Evolutionary conservation across 2,888 invertebrate species (phyloP).

Genomic region (Syrphus vitripennis): DNA sequence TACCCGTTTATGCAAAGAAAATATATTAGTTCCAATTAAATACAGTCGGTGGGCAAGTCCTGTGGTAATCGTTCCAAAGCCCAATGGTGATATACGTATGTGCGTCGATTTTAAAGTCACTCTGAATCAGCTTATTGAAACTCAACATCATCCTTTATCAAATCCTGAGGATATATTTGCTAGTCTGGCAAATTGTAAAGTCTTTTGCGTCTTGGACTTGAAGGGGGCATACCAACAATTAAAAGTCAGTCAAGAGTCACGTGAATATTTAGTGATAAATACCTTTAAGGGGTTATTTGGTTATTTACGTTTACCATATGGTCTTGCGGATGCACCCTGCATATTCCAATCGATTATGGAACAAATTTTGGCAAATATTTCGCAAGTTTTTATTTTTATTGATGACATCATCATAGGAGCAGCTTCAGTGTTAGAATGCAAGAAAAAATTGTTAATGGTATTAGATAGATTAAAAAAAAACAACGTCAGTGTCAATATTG

Average conservation of each 20-base stretch:
- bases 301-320: constrained; percentile 73
- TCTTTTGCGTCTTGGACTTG: constrained; percentile 72
- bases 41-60: constrained; percentile 74
- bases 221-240: constrained; percentile 77
- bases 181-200: constrained; percentile 51
- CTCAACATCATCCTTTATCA: constrained; percentile 72
- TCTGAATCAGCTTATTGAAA: constrained; percentile 67
- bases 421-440: too few relatives aligned
- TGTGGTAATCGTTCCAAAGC: too few relatives aligned
- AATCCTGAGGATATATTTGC: constrained; percentile 53
- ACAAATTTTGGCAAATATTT: constrained; percentile 26
- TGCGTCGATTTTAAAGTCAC: constrained; percentile 69
- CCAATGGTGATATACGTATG: constrained; percentile 69
- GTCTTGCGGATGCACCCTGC: constrained; percentile 74
- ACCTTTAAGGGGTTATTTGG: constrained; percentile 75
- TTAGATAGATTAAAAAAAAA: too few relatives aligned
- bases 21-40: constrained; percentile 22
- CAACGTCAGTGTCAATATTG: too few relatives aligned
- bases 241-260: constrained; percentile 72
- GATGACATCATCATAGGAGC: constrained; percentile 41
- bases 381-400: constrained; percentile 13
- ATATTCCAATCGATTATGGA: constrained; percentile 25
- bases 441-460: too few relatives aligned
- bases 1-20: constrained; percentile 5
- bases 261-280: constrained; percentile 74